These are phyloP conservation scores for Frankliniella fusca DNA, from an alignment of 2,888 invertebrate genomes.

Conservation along the genomic window DNA sequence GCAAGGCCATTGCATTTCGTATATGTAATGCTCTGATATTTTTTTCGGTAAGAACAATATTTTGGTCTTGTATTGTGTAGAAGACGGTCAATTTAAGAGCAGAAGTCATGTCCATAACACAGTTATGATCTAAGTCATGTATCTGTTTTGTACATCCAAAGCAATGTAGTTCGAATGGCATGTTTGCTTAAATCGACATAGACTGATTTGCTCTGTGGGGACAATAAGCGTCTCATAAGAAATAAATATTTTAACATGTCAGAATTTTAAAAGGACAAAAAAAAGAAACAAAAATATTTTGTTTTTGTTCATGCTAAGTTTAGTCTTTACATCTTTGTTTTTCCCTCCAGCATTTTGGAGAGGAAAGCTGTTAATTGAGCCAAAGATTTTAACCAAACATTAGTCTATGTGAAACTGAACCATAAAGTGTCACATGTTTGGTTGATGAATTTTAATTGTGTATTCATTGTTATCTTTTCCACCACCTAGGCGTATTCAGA, in stretches of 20 bases:
- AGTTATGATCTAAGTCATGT: constrained; percentile 13
- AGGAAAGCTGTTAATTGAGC: constrained; percentile 8
- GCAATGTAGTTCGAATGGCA: background rate
- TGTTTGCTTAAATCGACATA: constrained; percentile 2
- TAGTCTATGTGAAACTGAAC: background rate
- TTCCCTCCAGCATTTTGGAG: background rate
- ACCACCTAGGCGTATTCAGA: background rate
- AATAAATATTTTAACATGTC: constrained; percentile 4
- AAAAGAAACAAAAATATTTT: too few species aligned
- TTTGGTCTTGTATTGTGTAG: constrained; percentile 6
- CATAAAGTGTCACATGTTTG: background rate
- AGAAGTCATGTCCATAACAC: constrained; percentile 12
- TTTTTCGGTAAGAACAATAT: background rate
- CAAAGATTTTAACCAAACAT: constrained; percentile 14
- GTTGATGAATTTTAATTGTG: constrained; percentile 10
- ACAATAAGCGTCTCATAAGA: constrained; percentile 14
- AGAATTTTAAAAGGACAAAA: background rate
- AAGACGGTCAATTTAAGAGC: constrained; percentile 7
- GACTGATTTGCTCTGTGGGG: constrained; percentile 20
- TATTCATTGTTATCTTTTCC: constrained; percentile 23
- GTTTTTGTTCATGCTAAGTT: background rate
- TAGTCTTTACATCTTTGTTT: background rate
- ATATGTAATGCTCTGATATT: background rate
- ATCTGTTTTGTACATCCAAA: background rate
- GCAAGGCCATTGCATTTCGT: too few species aligned